Evolutionary conservation across 2,888 invertebrate genomes (phyloP).

Genomic region (Ophonus ardosiacus): DNA sequence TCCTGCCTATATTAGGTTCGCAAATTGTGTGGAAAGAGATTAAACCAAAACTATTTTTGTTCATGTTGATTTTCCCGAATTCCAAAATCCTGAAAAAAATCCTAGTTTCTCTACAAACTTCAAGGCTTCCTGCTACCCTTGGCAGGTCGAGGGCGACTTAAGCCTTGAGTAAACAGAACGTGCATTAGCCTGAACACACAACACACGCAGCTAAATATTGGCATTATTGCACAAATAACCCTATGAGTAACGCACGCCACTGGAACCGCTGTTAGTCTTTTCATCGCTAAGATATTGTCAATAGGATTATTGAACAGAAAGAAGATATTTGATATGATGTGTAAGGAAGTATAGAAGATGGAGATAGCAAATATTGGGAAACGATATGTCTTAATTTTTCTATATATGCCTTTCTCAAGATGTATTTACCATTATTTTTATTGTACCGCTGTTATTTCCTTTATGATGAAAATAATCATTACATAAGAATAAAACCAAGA

Average conservation of each 20-base stretch:
- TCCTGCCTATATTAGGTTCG: too few species aligned
- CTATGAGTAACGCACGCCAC: not conserved
- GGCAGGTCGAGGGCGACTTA: constrained; percentile 27
- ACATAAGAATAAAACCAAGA: too few species aligned
- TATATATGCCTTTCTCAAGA: not conserved
- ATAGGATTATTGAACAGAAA: not conserved
- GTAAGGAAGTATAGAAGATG: not conserved
- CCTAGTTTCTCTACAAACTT: not conserved
- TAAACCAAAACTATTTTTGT: too few species aligned
- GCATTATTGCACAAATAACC: constrained; percentile 48
- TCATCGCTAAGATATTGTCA: not conserved
- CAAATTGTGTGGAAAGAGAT: too few species aligned
- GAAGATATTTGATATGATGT: not conserved
- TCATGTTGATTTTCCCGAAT: not conserved
- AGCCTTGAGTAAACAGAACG: constrained; percentile 50
- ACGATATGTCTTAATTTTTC: not conserved
- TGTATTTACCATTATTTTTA: too few species aligned
- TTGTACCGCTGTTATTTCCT: too few species aligned
- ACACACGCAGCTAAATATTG: constrained; percentile 57
- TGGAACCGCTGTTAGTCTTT: not conserved
- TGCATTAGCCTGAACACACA: constrained; percentile 56
- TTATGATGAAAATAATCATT: too few species aligned
- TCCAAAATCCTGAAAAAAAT: not conserved
- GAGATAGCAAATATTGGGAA: not conserved
- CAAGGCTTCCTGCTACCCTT: not conserved